Percentiles rank a stretch among this genome's conserved stretches.
phyloP scores from a whole-genome alignment of 2,888 invertebrate species.

The Achlya flavicornis region DNA sequence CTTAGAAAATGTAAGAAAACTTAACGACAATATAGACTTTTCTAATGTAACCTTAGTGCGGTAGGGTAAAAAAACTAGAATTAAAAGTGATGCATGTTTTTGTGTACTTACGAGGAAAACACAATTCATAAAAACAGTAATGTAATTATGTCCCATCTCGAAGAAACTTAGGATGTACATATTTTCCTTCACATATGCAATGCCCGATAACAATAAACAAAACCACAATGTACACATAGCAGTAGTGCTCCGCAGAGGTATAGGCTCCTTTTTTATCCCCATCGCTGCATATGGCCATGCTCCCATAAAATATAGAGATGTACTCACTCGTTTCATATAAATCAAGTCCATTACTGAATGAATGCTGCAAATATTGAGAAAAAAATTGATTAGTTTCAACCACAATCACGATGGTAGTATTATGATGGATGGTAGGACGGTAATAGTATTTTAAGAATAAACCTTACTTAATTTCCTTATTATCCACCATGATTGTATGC shows the following conservation, averaged over 20 bases:
- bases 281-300: background rate
- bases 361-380: background rate
- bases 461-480: too few species aligned
- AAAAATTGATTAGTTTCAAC: background rate
- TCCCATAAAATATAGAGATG: background rate
- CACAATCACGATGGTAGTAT: too few species aligned
- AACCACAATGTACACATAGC: slow-evolving; percentile 17
- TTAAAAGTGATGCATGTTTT: too few species aligned
- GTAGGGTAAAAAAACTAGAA: too few species aligned
- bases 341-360: background rate
- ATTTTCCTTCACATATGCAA: slow-evolving; percentile 24
- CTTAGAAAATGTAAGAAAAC: too few species aligned
- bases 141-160: background rate
- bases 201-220: slow-evolving; percentile 21
- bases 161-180: slow-evolving; percentile 1
- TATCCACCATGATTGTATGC: too few species aligned
- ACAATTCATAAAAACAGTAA: slow-evolving; percentile 6
- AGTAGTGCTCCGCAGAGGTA: background rate
- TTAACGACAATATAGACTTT: too few species aligned
- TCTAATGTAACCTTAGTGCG: too few species aligned
- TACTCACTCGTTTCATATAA: background rate
- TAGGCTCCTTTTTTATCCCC: background rate
- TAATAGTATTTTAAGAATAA: too few species aligned
- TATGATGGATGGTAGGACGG: too few species aligned
- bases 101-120: background rate